Conservation (phyloP, 2,797 vertebrate species). For the Psittacula echo region DNA sequence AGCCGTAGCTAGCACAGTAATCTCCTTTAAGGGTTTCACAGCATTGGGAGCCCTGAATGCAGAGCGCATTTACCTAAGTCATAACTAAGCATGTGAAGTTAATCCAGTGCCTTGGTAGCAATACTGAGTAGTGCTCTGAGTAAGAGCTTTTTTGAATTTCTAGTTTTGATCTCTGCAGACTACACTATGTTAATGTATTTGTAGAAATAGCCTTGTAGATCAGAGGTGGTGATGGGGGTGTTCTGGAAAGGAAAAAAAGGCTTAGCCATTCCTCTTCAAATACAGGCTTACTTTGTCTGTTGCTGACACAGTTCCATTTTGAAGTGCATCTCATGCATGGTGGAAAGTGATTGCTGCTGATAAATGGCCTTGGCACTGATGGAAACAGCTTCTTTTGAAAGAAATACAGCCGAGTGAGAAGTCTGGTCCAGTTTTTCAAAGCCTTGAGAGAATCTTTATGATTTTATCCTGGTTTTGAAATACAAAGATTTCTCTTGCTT, state of each 20-base stretch:
- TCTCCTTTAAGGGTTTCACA: neutral
- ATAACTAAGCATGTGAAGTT: neutral
- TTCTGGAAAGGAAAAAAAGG: neutral
- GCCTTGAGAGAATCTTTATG: neutral
- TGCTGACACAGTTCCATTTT: neutral
- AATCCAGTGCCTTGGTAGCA: neutral
- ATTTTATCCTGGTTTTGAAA: neutral
- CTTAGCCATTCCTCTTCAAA: neutral
- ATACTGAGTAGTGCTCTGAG: neutral
- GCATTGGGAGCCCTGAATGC: neutral
- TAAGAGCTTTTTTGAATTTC: neutral
- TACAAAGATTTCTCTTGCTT: neutral
- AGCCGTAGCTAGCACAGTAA: neutral
- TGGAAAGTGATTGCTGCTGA: neutral
- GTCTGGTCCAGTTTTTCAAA: neutral
- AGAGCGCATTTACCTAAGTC: rapidly evolving
- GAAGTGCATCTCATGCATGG: neutral
- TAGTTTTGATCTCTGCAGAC: neutral
- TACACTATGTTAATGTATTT: neutral
- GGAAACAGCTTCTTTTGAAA: neutral
- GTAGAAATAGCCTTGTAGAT: neutral
- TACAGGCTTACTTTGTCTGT: neutral
- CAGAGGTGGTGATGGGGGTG: neutral
- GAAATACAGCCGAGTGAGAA: neutral
- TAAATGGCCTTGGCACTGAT: neutral